phyloP scores from a whole-genome alignment of 2,797 vertebrate species.

The Propithecus deckenii region DNA sequence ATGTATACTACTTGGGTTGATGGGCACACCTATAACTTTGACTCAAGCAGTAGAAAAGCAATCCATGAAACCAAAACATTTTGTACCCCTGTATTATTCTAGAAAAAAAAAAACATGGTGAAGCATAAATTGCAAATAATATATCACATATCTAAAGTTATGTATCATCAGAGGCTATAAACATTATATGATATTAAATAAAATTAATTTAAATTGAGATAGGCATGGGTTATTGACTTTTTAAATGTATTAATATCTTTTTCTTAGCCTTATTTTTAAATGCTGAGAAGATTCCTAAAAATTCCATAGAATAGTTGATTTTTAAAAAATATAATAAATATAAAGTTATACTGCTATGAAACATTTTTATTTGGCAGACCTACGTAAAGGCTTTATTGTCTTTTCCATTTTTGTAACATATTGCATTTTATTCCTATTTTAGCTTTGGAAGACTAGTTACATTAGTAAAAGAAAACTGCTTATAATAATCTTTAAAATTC shows the following conservation, averaged over 20 bases:
- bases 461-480: conserved; percentile 7
- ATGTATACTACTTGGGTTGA: no score
- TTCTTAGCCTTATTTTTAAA: conserved; percentile 17
- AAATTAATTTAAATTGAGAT: conserved; percentile 36
- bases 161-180: background rate
- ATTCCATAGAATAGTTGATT: background rate
- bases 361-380: background rate
- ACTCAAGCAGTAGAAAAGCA: no score
- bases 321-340: background rate
- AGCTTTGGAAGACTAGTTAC: background rate
- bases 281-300: background rate
- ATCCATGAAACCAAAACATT: no score
- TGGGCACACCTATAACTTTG: no score
- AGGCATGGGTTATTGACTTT: background rate
- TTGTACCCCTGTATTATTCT: no score
- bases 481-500: background rate
- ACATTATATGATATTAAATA: background rate
- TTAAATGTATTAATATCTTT: background rate
- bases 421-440: background rate
- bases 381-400: background rate
- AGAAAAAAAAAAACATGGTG: background rate
- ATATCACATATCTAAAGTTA: background rate
- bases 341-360: background rate
- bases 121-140: background rate
- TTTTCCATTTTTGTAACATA: background rate